Conservation (phyloP, 2,888 invertebrate genomes). For the Synanthedon andrenaeformis region DNA sequence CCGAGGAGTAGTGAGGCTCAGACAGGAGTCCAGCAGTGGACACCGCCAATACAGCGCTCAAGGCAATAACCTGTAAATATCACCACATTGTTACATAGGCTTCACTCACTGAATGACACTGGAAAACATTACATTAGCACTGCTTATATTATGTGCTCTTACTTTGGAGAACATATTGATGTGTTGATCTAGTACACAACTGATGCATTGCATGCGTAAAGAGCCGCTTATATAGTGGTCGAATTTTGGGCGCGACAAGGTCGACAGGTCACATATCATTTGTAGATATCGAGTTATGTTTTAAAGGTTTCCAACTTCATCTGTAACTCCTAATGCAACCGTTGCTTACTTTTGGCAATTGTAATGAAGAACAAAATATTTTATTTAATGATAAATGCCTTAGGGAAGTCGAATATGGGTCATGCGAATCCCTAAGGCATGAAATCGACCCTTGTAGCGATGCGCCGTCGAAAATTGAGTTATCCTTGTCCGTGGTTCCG, state of each 20-base stretch:
- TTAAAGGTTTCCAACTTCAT: neutral
- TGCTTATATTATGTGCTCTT: slow-evolving; percentile 19
- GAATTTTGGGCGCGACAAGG: slow-evolving; percentile 46
- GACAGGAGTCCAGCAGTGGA: slow-evolving; percentile 46
- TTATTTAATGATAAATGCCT: no score
- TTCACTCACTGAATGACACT: neutral
- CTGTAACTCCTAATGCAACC: no score
- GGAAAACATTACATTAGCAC: neutral
- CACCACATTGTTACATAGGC: neutral
- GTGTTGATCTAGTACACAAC: slow-evolving; percentile 25
- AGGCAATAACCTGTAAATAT: slow-evolving; percentile 33
- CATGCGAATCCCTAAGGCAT: no score
- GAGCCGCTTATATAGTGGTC: slow-evolving; percentile 39
- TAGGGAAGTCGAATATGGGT: no score
- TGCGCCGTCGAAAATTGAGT: no score
- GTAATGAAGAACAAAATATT: no score
- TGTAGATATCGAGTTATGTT: neutral
- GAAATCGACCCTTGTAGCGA: no score
- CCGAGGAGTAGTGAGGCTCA: slow-evolving; percentile 45
- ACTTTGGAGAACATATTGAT: slow-evolving; percentile 55
- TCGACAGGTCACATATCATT: slow-evolving; percentile 37
- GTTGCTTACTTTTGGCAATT: no score
- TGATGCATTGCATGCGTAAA: slow-evolving; percentile 32
- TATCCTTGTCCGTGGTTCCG: no score
- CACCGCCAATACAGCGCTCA: slow-evolving; percentile 51